phyloP scores from a whole-genome alignment of 1,140 invertebrate genomes.

The Cydia pomonella region DNA sequence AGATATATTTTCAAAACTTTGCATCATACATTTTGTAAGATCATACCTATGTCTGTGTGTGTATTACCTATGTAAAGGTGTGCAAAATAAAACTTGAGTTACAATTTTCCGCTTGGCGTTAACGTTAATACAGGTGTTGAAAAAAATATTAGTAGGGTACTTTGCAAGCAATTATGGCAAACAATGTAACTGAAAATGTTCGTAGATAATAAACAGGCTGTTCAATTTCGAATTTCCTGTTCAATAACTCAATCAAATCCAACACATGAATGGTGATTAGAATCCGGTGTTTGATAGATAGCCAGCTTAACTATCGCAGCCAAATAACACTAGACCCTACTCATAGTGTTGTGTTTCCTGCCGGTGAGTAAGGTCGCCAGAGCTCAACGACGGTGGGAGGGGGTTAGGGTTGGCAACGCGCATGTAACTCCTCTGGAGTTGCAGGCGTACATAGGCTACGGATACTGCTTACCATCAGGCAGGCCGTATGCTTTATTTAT shows the following conservation, averaged over 20 bases:
- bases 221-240: constrained; percentile 24
- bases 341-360: too few relatives aligned
- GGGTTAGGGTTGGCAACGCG: too few relatives aligned
- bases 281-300: constrained; percentile 19
- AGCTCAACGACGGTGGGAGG: too few relatives aligned
- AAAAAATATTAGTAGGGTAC: background rate
- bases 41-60: too few relatives aligned
- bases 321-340: too few relatives aligned
- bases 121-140: background rate
- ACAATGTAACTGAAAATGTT: background rate
- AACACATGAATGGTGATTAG: constrained; percentile 10
- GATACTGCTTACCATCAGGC: too few relatives aligned
- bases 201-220: constrained; percentile 8
- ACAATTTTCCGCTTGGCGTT: background rate
- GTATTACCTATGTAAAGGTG: background rate
- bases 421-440: too few relatives aligned
- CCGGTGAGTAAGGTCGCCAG: too few relatives aligned
- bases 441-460: too few relatives aligned
- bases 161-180: constrained; percentile 21
- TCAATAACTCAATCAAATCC: constrained; percentile 5
- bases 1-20: background rate
- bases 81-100: background rate
- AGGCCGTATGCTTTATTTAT: too few relatives aligned
- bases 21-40: background rate
- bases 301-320: background rate